Conservation (phyloP, 2,113 vertebrate species). For the Gambusia holbrooki region DNA sequence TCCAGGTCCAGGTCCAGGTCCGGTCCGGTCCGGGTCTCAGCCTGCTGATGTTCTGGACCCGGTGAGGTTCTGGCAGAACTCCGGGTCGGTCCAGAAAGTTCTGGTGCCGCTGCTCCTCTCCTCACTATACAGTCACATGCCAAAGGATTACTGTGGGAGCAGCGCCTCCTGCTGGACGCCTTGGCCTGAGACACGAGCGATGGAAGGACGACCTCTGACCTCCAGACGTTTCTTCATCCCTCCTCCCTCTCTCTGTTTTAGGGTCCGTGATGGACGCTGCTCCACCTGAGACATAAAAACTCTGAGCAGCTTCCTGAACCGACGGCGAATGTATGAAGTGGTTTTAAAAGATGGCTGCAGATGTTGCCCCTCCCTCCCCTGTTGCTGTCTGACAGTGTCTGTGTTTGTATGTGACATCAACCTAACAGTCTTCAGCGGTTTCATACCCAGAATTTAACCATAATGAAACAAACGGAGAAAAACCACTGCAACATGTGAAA, state of each 20-base stretch:
- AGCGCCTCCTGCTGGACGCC: conserved; percentile 25
- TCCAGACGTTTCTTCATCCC: conserved; percentile 39
- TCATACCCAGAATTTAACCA: conserved; percentile 71
- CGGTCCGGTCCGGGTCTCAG: conserved; percentile 6
- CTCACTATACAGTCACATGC: conserved; percentile 63
- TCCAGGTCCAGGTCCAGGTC: too few relatives aligned
- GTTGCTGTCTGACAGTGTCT: conserved; percentile 71
- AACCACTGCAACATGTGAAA: conserved; percentile 28
- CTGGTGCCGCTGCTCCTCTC: conserved; percentile 10
- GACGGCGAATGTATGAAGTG: conserved; percentile 20
- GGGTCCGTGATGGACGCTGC: conserved; percentile 45
- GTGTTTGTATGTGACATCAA: conserved; percentile 76
- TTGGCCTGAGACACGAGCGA: conserved; percentile 45
- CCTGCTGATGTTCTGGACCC: conserved; percentile 1
- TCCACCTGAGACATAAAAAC: conserved; percentile 39
- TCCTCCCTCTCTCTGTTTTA: neutral
- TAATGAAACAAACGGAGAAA: conserved; percentile 54
- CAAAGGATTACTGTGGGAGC: conserved; percentile 66
- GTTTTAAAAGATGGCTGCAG: conserved; percentile 58
- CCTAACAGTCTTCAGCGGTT: conserved; percentile 66
- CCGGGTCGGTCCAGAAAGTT: conserved; percentile 14
- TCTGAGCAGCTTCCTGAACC: conserved; percentile 34
- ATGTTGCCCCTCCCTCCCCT: conserved; percentile 22
- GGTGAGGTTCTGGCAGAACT: neutral
- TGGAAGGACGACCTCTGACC: too few relatives aligned